Evolutionary conservation across 2,113 vertebrate genomes (phyloP), one percentile per base, ranked within the genome.

Genomic region (Pachypanchax playfairii): DNA sequence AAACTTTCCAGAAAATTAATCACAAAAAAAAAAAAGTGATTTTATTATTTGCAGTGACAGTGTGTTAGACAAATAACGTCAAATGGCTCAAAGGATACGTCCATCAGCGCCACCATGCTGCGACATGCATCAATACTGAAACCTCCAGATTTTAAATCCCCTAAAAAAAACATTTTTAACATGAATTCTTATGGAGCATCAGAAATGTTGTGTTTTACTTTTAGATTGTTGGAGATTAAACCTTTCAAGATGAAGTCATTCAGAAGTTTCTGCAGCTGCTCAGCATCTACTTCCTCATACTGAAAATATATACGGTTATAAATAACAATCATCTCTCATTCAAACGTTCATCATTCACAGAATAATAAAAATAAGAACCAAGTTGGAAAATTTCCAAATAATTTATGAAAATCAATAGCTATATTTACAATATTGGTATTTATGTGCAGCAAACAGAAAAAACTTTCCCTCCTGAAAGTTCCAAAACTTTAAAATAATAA

Each of bases 101-200:
- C 91, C 90, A 92, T 91, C 64, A 92, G 55, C 9, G 91, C 90
- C 4, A 92, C 76, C 65, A 93, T 82, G 66, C 91, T 90, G 74
- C 84, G 89, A 57, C 91, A 93, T 49, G 85, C 84, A 44, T 93
- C 91, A 2, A 87, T 39, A 43, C 67, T 85, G 71, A 93, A 91
- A 24, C 86, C 87, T 53, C 71, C 85, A 38, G 60, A 61, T 58
- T 80, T 83, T 21, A 77, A 31, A 24, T 75, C 64, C 29, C 74
- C 90, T 90, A 7, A 8, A 36, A 47, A 29, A 6, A n/a, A n/a
- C n/a, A n/a, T n/a, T n/a, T n/a, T n/a, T n/a, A n/a, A n/a, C n/a
- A n/a, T n/a, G 22, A 12, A 24, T 3, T 12, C 5, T 47, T 4
- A 39, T 14, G 8, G 12, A 42, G 39, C 7, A 14, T 36, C 35